Base-by-base conservation (phyloP, 1,140 invertebrate genomes). In the Drosophila funebris region DNA sequence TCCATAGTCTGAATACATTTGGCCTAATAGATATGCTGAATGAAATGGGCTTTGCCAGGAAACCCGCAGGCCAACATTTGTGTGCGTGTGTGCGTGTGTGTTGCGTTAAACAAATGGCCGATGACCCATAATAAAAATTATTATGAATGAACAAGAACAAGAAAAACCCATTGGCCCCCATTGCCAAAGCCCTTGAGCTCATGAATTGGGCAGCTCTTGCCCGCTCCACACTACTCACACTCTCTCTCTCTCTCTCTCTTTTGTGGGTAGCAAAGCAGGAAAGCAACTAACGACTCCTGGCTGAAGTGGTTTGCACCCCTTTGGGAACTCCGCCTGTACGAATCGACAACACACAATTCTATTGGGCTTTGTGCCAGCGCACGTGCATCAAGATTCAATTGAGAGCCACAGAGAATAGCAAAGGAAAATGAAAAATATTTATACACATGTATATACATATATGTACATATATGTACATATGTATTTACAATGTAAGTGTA, bases 71-170 rank as follows among this genome's bases (percentile, higher is more conserved):
- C 68, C 14, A 18, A 9, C 3, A 44, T 43, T 16, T 44, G 8
- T 9, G 41, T 57, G 36, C 44, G 36, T 53, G 60, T 27, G 39
- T 53, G 44, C 53, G 44, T 62, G 58, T 46, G 57, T 37, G 73
- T 78, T 78, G 78, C 82, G 78, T 87, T 76, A 88, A 88, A 87
- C 83, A 87, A 87, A 88, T 87, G 83, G 83, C 83, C 78, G 78
- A 87, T 87, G 83, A 87, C 83, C 83, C 83, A 83, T 88, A 87
- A 87, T 87, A 87, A 87, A 87, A 87, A 87, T 87, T 87, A 87
- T 87, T 87, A 87, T 87, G 83, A 87, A 87, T 87, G 84, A 63
- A 73, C 63, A 68, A 88, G 77, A 78, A 78, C 77, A 78, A 82
- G 82, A 70, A 83, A 88, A 88, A 78, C 78, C 83, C 83, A 87